Evolutionary conservation across 2,888 invertebrate genomes (phyloP), one percentile per base, ranked within the genome.

Genomic region (Steinernema carpocapsae): DNA sequence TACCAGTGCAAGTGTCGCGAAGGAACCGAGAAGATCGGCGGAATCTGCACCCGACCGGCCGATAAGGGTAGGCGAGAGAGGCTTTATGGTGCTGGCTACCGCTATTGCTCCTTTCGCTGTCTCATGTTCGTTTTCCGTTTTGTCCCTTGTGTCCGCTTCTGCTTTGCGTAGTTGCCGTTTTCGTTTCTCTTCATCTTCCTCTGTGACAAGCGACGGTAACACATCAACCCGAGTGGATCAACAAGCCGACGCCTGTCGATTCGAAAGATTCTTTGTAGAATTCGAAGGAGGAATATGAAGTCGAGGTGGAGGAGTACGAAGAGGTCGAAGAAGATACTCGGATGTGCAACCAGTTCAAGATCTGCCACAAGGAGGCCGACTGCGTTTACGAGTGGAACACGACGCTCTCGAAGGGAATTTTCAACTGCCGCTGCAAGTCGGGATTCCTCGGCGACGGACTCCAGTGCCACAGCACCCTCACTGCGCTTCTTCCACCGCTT

Each of bases 1-100:
- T 86, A 85, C 76, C 80, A 81, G 52, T 87, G 87, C 71, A 80
- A 82, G 43, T 97, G 97, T 88, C 64, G 64, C 32, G 64, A 64
- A 19, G 64, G 64, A 22, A 64, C 64, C 64, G 64, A 64, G 37
- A 64, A 64, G 64, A 64, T 64, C 32, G 64, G 64, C 64, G 64
- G 46, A 46, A 29, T 48, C 6, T 72, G 48, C 22, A 7, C 45
- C 17, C 48, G 51, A 29, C 52, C 48, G 32, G 26, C 17, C 12
- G 42, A 51, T 29, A 26, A 1, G 32, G 64, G 64, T 64, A 64
- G 64, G 64, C 64, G 52, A 52, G 24, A 24, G 37, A 37, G 37
- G 3, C 37, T 37, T 37, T 37, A 37, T 37, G 52, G 22, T 52
- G 12, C 52, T 22, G 24, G 52, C 52, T 52, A 2, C 52, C 24